Conservation (phyloP, 2,113 vertebrate genomes). For the Trichechus manatus region DNA sequence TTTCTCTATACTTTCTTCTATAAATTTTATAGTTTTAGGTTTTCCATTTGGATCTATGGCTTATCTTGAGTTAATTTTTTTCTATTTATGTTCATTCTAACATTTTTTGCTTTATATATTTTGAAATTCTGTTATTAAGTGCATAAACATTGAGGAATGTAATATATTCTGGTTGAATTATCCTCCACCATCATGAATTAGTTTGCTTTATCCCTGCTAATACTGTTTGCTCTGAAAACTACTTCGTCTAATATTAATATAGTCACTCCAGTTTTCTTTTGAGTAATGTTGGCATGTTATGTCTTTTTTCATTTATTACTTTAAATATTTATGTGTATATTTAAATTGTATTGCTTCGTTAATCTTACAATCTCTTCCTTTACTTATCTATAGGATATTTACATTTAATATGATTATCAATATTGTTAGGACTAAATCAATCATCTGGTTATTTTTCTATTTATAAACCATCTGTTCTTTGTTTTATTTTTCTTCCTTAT, state of each 20-base stretch:
- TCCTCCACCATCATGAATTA: not conserved
- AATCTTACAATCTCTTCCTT: not conserved
- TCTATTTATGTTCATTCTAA: not conserved
- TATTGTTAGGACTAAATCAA: not conserved
- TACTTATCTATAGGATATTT: not conserved
- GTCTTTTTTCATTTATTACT: not conserved
- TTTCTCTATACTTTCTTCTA: not conserved
- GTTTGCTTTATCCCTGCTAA: not conserved
- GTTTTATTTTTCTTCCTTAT: not conserved
- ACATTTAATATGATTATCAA: not conserved
- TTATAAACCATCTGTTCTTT: not conserved
- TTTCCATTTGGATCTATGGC: not conserved
- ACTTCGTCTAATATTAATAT: not conserved
- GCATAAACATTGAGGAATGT: not conserved
- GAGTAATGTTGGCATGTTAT: not conserved
- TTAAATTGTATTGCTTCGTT: not conserved
- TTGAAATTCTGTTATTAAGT: not conserved
- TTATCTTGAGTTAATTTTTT: not conserved
- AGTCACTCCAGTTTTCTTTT: not conserved
- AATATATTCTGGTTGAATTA: not conserved
- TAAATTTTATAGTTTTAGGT: not conserved
- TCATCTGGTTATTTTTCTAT: not conserved
- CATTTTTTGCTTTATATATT: conserved; percentile 1
- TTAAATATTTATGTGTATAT: not conserved
- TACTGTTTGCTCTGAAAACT: not conserved